phyloP scores from a whole-genome alignment of 2,113 vertebrate species.

The Marmota monax region DNA sequence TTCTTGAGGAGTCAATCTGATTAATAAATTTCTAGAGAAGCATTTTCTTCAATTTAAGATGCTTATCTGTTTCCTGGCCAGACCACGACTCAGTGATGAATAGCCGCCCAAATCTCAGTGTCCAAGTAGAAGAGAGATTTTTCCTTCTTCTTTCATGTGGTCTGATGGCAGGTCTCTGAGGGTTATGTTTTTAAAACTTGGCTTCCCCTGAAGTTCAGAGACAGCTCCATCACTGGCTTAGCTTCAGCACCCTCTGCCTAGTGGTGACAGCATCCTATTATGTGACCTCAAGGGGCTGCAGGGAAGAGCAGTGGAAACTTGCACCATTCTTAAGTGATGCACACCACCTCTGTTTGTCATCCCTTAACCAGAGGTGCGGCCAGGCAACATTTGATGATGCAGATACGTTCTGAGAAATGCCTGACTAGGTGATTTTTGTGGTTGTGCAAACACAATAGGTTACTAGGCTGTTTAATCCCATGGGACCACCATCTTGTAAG shows the following conservation, averaged over 20 bases:
- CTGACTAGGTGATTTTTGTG: not conserved
- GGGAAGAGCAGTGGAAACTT: not conserved
- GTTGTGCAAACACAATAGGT: not conserved
- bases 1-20: not conserved
- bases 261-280: not conserved
- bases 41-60: not conserved
- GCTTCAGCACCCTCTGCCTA: not conserved
- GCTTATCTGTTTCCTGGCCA: not conserved
- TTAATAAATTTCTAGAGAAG: not conserved
- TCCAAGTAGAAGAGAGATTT: not conserved
- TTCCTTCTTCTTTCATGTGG: not conserved
- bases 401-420: not conserved
- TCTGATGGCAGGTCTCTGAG: not conserved
- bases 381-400: not conserved
- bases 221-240: not conserved
- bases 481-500: too few species aligned
- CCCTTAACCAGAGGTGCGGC: not conserved
- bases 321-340: not conserved
- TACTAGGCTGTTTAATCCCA: not conserved
- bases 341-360: not conserved
- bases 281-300: not conserved
- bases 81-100: not conserved
- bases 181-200: conserved; percentile 16
- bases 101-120: not conserved
- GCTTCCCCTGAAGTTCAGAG: not conserved